phyloP scores from a whole-genome alignment of 35 echinoderm and acorn worm genomes.

The Ophiothrix spiculata region DNA sequence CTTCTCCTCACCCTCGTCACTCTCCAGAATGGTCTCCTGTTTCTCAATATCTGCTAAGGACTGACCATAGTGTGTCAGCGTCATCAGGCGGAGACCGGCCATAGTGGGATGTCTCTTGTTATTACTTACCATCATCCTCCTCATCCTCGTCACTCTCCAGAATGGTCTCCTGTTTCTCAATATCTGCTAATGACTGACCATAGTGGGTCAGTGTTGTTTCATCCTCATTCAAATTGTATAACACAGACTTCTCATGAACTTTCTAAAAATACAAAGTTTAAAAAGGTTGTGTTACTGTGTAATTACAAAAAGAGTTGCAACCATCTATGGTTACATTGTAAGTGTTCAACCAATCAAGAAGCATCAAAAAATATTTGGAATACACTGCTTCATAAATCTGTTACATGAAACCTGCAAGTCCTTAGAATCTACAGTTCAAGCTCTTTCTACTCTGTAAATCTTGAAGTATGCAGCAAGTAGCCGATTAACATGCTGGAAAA shows the following conservation, averaged over 20 bases:
- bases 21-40: slow-evolving; percentile 63
- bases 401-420: too few relatives aligned
- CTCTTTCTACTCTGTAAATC: too few relatives aligned
- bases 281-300: neutral
- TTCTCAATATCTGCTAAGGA: slow-evolving; percentile 92
- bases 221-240: slow-evolving; percentile 78
- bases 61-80: slow-evolving; percentile 94
- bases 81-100: too few relatives aligned
- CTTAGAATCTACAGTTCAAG: too few relatives aligned
- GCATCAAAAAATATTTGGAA: too few relatives aligned
- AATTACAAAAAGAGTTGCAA: slow-evolving; percentile 3
- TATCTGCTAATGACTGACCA: slow-evolving; percentile 87
- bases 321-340: too few relatives aligned
- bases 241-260: slow-evolving; percentile 71
- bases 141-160: slow-evolving; percentile 74
- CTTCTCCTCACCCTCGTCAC: slow-evolving; percentile 63
- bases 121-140: slow-evolving; percentile 5
- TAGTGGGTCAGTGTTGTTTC: slow-evolving; percentile 90
- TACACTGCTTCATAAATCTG: too few relatives aligned
- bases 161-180: slow-evolving; percentile 85
- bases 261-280: slow-evolving; percentile 62
- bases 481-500: too few relatives aligned
- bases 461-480: too few relatives aligned
- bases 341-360: too few relatives aligned
- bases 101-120: too few relatives aligned